Evolutionary conservation across 2,113 vertebrate genomes (phyloP).

Genomic region (Gallinago undulata): DNA sequence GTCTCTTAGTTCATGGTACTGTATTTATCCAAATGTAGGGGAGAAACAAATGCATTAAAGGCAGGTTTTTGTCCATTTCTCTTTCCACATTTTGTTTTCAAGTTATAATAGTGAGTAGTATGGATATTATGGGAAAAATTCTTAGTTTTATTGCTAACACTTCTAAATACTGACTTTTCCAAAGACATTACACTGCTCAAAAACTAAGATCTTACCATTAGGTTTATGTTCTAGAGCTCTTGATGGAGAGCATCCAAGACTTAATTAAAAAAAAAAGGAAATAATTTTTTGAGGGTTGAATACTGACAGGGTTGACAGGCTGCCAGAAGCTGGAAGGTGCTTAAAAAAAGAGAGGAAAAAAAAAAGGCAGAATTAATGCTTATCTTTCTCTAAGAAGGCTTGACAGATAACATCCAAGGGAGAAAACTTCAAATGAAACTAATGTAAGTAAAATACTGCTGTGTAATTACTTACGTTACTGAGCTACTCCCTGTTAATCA

Average conservation of each 20-base stretch:
- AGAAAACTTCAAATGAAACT: neutral
- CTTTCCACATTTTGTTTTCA: neutral
- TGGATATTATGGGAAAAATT: neutral
- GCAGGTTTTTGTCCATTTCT: neutral
- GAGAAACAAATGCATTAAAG: neutral
- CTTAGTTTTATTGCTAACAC: neutral
- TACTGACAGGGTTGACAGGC: neutral
- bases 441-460: neutral
- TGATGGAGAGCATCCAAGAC: neutral
- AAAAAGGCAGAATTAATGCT: neutral
- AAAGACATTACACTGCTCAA: neutral
- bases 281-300: neutral
- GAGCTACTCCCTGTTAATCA: conserved; percentile 20
- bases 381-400: neutral
- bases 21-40: neutral
- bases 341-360: neutral
- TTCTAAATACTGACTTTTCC: neutral
- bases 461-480: neutral
- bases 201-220: neutral
- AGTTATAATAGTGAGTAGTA: neutral
- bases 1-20: neutral
- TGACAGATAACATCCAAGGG: neutral
- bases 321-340: neutral
- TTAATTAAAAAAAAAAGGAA: neutral
- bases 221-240: neutral